Base-by-base conservation (phyloP, 2,113 vertebrate genomes). In the Brachionichthys hirsutus region DNA sequence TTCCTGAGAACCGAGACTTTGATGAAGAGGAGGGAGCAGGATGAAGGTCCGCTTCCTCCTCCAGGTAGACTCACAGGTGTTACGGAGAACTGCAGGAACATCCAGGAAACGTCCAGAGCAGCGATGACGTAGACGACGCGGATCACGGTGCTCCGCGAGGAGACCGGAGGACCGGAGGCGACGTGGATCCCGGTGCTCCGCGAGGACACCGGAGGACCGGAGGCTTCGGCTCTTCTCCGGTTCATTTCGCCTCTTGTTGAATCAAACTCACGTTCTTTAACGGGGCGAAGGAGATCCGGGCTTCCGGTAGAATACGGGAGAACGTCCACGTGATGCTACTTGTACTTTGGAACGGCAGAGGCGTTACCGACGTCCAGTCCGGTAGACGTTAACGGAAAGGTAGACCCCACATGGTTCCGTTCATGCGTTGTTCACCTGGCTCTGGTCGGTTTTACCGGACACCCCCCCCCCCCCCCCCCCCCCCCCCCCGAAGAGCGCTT, bases 11-110 rank as follows among this genome's bases (percentile, higher is more conserved):
- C 4, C 3, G 24, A 30, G 24, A 30, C n/a, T n/a, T n/a, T n/a
- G n/a, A n/a, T n/a, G n/a, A 30, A 30, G 24, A 30, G 24, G 24
- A 30, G 24, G 24, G 8, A 8, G 24, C 8, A 30, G 8, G 8
- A 30, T n/a, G n/a, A n/a, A n/a, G n/a, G n/a, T n/a, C n/a, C n/a
- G n/a, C n/a, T n/a, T n/a, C n/a, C n/a, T n/a, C n/a, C n/a, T n/a
- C n/a, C n/a, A n/a, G n/a, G n/a, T 6, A 38, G 46, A 88, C 91
- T 87, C 41, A 92, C 91, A 22, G 92, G 91, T 2, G 91, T 92
- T 2, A 92, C 74, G 1, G 92, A 90, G 38, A 92, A 73, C 79
- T 91, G 90, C 4, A 92, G n/a, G 56, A 92, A 92, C 62, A 92
- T 81, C 76, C 83, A 89, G 1, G 90, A 90, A 2, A 90, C 57